Base-by-base conservation (phyloP, 2,113 vertebrate genomes). In the Perca flavescens region DNA sequence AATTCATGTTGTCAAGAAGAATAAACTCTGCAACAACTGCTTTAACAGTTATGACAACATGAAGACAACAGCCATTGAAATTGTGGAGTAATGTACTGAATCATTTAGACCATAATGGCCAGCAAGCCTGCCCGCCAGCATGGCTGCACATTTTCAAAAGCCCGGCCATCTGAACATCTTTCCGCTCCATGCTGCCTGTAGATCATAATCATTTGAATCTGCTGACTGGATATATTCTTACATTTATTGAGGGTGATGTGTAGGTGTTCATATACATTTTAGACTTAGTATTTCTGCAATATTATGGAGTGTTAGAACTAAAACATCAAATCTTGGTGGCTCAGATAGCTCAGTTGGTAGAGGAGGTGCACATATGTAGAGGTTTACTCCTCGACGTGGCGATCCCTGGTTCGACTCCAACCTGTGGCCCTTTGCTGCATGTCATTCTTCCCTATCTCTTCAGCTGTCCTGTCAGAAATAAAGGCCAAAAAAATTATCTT, bases 81-180 rank as follows among this genome's bases (percentile, higher is more conserved):
- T 88, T 70, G 74, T 70, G 76, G 70, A 86, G 82, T 77, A 74
- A 80, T 79, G 50, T 77, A 54, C 57, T 85, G 66, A 88, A 82
- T 88, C 72, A 87, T 71, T 85, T 61, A 46, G 57, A 88, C 85
- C 83, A 90, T 83, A 86, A 6, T 86, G 88, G 85, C 79, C 88
- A 75, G 50, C n/a, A 43, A 21, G 72, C 10, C 81, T 71, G 82
- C 56, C 70, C 74, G 58, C 34, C 62, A 36, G 40, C 57, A 62
- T 28, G 56, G 19, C 79, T 83, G 70, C 75, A 67, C 16, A 79
- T 49, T 86, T 66, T 77, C 22, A 68, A 80, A 90, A 54, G 52
- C 43, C 31, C 68, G 65, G 47, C n/a, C 28, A 75, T 72, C n/a
- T 75, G 15, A 81, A 83, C 87, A 89, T 88, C 76, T 85, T 80